Evolutionary conservation across 2,888 invertebrate genomes (phyloP).

Genomic region (Gortyna flavago): DNA sequence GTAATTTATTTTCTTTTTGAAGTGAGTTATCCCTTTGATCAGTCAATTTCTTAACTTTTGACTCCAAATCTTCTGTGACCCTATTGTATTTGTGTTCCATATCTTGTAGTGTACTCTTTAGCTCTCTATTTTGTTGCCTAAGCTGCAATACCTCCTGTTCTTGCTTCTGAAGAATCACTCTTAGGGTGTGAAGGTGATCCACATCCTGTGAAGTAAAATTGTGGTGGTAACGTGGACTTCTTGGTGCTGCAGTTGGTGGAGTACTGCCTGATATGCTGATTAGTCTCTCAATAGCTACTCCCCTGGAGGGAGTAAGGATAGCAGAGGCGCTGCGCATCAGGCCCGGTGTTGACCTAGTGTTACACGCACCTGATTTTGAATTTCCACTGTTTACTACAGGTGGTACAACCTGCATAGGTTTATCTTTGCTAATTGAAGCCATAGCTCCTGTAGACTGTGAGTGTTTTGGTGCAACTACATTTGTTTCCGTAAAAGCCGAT

Average conservation of each 20-base stretch:
- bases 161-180: slow-evolving; percentile 83
- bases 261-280: slow-evolving; percentile 84
- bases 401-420: slow-evolving; percentile 85
- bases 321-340: slow-evolving; percentile 86
- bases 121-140: slow-evolving; percentile 82
- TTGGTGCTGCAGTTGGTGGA: slow-evolving; percentile 82
- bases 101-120: slow-evolving; percentile 81
- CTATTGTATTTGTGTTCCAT: slow-evolving; percentile 78
- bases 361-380: slow-evolving; percentile 67
- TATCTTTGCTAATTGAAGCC: slow-evolving; percentile 75
- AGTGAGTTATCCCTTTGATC: slow-evolving; percentile 78
- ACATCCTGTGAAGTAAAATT: slow-evolving; percentile 65
- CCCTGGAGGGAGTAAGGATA: slow-evolving; percentile 83
- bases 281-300: slow-evolving; percentile 83
- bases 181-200: slow-evolving; percentile 81
- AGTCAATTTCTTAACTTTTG: slow-evolving; percentile 80
- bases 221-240: slow-evolving; percentile 76
- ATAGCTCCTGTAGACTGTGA: slow-evolving; percentile 77
- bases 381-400: slow-evolving; percentile 81
- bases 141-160: slow-evolving; percentile 83
- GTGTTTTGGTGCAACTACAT: slow-evolving; percentile 76
- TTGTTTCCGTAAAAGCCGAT: slow-evolving; percentile 78
- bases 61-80: slow-evolving; percentile 77
- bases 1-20: slow-evolving; percentile 78
- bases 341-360: slow-evolving; percentile 75